Percentiles rank a stretch among this genome's conserved stretches.
Conservation (phyloP, 2,113 vertebrate genomes). For the Phylloscopus whistleri region DNA sequence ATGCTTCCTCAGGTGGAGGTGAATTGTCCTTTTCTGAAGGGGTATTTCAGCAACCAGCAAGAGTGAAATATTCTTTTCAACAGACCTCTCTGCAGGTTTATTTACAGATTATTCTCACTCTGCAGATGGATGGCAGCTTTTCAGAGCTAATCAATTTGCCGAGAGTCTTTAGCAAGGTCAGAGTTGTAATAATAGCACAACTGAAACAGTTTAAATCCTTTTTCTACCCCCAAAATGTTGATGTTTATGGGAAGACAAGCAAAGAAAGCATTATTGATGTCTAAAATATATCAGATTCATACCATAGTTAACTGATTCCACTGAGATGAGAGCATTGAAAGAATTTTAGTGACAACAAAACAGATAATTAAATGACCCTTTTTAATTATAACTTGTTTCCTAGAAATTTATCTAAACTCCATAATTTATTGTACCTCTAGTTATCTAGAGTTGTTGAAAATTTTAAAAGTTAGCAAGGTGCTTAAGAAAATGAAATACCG, state of each 20-base stretch:
- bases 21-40: background rate
- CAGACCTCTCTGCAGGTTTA: background rate
- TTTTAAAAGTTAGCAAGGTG: background rate
- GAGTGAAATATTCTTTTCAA: background rate
- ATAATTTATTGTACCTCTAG: background rate
- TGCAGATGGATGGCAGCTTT: background rate
- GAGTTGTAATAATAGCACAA: background rate
- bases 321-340: background rate
- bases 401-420: background rate
- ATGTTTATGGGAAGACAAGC: background rate
- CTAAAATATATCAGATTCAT: background rate
- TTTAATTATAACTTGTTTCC: background rate
- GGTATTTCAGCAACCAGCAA: background rate
- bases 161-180: background rate
- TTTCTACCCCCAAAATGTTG: background rate
- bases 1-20: background rate
- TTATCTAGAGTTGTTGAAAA: background rate
- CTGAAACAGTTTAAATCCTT: background rate
- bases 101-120: slow-evolving; percentile 13
- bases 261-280: background rate
- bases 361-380: background rate
- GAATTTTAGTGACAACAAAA: background rate
- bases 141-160: background rate
- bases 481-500: background rate
- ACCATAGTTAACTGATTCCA: background rate